Conservation (phyloP, 2,888 invertebrate genomes). For the Callyntrura guangdongensis region DNA sequence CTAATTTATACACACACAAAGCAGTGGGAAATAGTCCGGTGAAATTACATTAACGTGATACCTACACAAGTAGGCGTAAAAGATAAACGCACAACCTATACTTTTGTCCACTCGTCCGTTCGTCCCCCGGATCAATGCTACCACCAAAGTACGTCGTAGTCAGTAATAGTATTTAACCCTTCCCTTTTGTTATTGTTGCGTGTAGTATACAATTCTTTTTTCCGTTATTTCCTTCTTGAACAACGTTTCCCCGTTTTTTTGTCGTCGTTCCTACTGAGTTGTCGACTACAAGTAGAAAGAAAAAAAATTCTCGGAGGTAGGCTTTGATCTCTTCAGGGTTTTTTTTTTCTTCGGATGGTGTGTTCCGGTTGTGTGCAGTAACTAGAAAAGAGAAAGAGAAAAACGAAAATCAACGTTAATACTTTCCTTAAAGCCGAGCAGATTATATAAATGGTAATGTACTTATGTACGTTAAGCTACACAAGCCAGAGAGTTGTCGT, state of each 20-base stretch:
- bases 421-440: no score
- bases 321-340: no score
- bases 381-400: constrained; percentile 1
- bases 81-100: background rate
- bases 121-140: background rate
- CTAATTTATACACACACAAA: constrained; percentile 13
- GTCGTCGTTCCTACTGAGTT: background rate
- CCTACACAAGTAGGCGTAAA: background rate
- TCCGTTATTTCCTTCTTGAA: background rate
- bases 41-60: background rate
- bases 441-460: no score
- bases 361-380: background rate
- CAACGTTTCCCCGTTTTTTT: background rate
- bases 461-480: no score
- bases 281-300: background rate
- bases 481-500: no score
- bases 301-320: background rate
- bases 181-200: background rate
- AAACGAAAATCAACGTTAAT: background rate
- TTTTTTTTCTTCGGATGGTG: background rate
- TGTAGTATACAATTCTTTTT: no score
- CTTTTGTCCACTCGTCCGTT: background rate
- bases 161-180: constrained; percentile 1
- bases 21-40: background rate
- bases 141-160: no score